Percentiles rank a stretch among this genome's conserved stretches.
Evolutionary conservation across 2,113 vertebrate species (phyloP).

Genomic region (Salminus brasiliensis): DNA sequence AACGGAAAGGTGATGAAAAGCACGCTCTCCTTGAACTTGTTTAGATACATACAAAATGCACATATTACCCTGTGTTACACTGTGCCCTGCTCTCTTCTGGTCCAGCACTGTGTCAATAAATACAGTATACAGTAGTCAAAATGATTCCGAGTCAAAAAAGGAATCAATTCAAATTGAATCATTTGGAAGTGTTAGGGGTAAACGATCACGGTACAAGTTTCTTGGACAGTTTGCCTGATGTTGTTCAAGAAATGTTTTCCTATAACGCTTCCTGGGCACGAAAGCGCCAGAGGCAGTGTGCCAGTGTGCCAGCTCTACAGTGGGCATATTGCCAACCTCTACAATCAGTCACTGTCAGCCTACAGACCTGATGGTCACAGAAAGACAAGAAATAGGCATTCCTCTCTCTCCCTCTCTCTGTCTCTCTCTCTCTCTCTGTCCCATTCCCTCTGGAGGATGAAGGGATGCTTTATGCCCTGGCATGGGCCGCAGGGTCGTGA

Average conservation of each 20-base stretch:
- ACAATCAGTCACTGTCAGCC: conserved; percentile 51
- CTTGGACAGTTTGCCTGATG: neutral
- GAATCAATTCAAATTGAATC: too few relatives aligned
- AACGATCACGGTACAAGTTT: too few relatives aligned
- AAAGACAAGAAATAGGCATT: conserved; percentile 52
- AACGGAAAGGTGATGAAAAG: too few relatives aligned
- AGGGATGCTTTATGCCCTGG: conserved; percentile 48
- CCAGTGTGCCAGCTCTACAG: conserved; percentile 37
- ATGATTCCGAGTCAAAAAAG: too few relatives aligned
- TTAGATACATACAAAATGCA: too few relatives aligned
- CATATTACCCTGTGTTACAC: too few relatives aligned
- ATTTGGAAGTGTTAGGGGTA: neutral
- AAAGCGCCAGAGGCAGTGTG: neutral
- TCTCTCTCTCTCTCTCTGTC: conserved; percentile 31
- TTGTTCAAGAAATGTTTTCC: neutral
- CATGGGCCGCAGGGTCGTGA: conserved; percentile 17
- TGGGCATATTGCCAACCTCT: conserved; percentile 31
- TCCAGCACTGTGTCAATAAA: too few relatives aligned
- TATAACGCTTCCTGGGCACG: neutral
- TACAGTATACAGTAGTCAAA: too few relatives aligned
- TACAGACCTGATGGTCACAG: conserved; percentile 40
- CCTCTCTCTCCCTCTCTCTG: conserved; percentile 70
- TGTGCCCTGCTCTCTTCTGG: too few relatives aligned
- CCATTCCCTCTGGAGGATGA: conserved; percentile 32
- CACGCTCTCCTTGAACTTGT: too few relatives aligned